Evolutionary conservation across 2,888 invertebrate genomes (phyloP).

Genomic region (Isotomurus palustris): DNA sequence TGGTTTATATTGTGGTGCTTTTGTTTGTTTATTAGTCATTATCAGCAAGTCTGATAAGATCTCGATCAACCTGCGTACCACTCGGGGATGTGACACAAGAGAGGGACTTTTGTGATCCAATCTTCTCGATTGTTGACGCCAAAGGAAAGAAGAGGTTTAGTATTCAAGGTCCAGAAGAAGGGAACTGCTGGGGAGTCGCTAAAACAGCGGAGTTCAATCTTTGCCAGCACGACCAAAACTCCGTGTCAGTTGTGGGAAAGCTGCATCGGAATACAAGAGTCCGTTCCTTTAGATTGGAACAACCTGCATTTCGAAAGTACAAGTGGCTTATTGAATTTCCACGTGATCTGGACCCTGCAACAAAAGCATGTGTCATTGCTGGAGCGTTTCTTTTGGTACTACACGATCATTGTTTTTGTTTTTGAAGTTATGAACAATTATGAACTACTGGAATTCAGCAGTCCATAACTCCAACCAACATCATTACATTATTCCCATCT

Average conservation of each 20-base stretch:
- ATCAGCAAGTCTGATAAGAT: background rate
- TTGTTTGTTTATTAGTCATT: background rate
- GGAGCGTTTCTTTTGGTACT: conserved; percentile 14
- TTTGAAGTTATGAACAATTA: too few relatives aligned
- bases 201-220: conserved; percentile 3
- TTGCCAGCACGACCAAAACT: conserved; percentile 1
- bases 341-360: conserved; percentile 12
- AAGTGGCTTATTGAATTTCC: conserved; percentile 21
- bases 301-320: background rate
- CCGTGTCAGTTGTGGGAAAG: conserved; percentile 1
- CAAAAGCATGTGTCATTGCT: conserved; percentile 7
- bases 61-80: background rate
- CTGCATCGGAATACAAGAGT: background rate
- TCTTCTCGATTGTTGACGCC: conserved; percentile 7
- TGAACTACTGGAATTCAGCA: too few relatives aligned
- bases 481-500: background rate
- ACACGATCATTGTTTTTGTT: background rate
- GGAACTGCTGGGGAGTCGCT: conserved; percentile 17
- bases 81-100: conserved; percentile 9
- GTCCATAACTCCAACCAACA: too few relatives aligned
- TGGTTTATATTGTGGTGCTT: background rate
- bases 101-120: conserved; percentile 8
- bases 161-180: conserved; percentile 13
- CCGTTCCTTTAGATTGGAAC: background rate
- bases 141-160: background rate